Evolutionary conservation across 2,113 vertebrate genomes (phyloP), one percentile per base, ranked within the genome.

Genomic region (Lagopus leucura): DNA sequence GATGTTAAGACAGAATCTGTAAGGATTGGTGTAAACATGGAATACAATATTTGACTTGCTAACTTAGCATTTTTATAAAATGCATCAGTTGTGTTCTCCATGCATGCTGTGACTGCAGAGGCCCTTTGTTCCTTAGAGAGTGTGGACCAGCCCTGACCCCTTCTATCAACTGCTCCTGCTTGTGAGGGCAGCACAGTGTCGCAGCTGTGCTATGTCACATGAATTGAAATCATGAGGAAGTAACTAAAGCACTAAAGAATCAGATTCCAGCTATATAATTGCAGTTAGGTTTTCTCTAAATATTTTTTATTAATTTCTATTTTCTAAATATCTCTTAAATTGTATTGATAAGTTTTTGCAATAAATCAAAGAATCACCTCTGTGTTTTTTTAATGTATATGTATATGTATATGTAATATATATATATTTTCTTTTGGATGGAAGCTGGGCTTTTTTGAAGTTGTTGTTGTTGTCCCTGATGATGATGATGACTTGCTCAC

Each of bases 41-140:
- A 76, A 85, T 80, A 55, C 83, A 91, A 76, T 64, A 66, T 42
- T 55, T 63, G 42, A 28, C 15, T 86, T 75, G 40, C 14, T 75
- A 78, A 34, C 3, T 27, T 61, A 25, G 2, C 34, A 12, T 13
- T 82, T 76, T 67, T 57, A 17, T 57, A 27, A 43, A 34, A 52
- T 0, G 0, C n/a, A 8, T 69, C 6, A 7, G 40, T 19, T 15
- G 42, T 17, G 34, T n/a, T 92, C 30, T 65, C 11, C 50, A 8
- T 0, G 3, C 13, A 28, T n/a, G n/a, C 48, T 67, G 38, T 70
- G 82, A 38, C 47, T 43, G 1, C 5, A 28, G 28, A 58, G 43
- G 10, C 12, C 76, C 48, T 60, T 40, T 11, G 1, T 65, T 48
- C 10, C 34, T 72, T 27, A 30, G 9, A 0, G 0, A 12, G 47